Evolutionary conservation across 2,797 vertebrate genomes (phyloP), one percentile per base, ranked within the genome.

Genomic region (Pseudochromis fuscus): DNA sequence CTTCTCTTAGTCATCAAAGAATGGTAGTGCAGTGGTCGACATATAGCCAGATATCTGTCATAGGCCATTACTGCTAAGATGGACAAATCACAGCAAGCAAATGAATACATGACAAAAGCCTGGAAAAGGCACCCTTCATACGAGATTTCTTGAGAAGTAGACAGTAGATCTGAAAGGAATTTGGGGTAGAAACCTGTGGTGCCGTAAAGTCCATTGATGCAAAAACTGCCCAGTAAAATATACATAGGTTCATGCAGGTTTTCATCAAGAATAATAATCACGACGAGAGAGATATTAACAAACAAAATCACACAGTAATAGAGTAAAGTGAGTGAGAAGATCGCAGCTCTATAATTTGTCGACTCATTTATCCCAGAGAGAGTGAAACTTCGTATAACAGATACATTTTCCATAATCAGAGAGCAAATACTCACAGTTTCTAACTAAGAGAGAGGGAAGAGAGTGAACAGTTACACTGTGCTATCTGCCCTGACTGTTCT

Each of bases 181-280:
- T 86, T 89, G 0, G 89, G 87, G 37, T 82, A 88, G 21, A 90
- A 90, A 42, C 87, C 85, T 25, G 76, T 25, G 0, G 87, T 58
- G 0, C 88, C 88, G 45, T 85, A 88, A 53, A 87, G 24, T 4
- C 44, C 44, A 48, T 81, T 89, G 7, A 90, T 48, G 24, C 59
- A 88, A 21, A 88, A 62, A 10, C 37, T 83, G 4, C 80, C 79
- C 44, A 89, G 15, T 11, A 89, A 84, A 23, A 90, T 68, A n/a
- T 89, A 84, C 85, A 90, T 89, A 12, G 88, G 88, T n/a, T 90
- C 79, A 28, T 90, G 85, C 16, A 90, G 38, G 55, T 72, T 83
- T 67, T 72, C 31, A 66, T 87, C 80, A 0, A 50, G 18, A 15
- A 82, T 19, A 16, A 90, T 86, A 18, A 85, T 33, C 10, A 50